Base-by-base conservation (phyloP, 1,140 invertebrate species). In the Piezodorus guildinii region DNA sequence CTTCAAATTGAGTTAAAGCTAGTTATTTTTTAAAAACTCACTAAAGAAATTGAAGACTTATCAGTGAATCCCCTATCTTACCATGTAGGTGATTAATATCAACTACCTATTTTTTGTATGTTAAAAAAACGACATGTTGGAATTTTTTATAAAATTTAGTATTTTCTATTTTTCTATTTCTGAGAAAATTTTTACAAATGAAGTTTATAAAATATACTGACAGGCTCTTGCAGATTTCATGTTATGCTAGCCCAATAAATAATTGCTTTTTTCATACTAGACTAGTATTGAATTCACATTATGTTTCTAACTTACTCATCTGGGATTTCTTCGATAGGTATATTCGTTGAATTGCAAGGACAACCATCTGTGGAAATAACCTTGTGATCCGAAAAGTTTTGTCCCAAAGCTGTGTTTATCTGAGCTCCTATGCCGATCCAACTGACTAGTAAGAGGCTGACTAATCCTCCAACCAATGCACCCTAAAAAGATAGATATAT, bases 361-460 rank as follows among this genome's bases (percentile, higher is more conserved):
- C 81, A 84, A 4, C 65, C 68, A 60, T 73, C 71, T 23, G 72
- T 77, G 25, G 74, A 78, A 0, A 74, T 76, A 1, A 69, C 66
- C 71, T 80, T 81, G 3, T 62, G 71, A 14, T 76, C 71, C 3
- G 77, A 61, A 1, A 72, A 62, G 59, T 82, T 76, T 51, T 73
- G 68, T 0, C 77, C 79, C 25, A 73, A 77, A 0, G 80, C 72
- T 45, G 79, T 76, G 1, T 81, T 75, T 12, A 68, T 60, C 46
- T 70, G 84, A 23, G 85, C 80, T 3, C 88, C 87, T 51, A 90
- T 73, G 19, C 86, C 86, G 61, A 91, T 83, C 83, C 86, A 88
- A 17, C 84, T 74, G 23, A 87, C 79, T 2, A 88, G 73, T 12
- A 73, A 70, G 16, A 89, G 72, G 49, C 83, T 78, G n/a, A 76